phyloP scores from a whole-genome alignment of 2,113 vertebrate genomes.

The Ailuropoda melanoleuca region DNA sequence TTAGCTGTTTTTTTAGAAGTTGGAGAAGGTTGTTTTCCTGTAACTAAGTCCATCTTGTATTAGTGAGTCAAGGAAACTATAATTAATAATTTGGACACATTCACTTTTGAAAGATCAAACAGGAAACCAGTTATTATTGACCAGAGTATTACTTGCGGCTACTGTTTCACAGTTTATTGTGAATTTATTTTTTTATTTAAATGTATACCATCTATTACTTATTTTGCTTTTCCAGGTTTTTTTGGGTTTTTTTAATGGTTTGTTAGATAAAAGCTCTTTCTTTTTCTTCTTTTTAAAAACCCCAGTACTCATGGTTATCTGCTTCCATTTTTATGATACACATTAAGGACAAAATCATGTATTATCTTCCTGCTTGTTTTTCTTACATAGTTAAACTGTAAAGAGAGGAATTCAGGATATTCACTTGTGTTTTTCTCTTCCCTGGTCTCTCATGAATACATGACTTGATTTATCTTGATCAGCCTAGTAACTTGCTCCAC shows the following conservation, averaged over 20 bases:
- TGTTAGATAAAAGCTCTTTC: not conserved
- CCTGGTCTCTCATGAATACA: conserved; percentile 61
- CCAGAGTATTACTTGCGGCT: not conserved
- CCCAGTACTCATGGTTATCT: not conserved
- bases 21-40: not conserved
- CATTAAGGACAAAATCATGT: not conserved
- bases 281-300: not conserved
- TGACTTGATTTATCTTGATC: conserved; percentile 82
- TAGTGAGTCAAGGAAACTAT: not conserved
- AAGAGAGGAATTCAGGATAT: conserved; percentile 17
- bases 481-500: conserved; percentile 78
- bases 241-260: conserved; percentile 5
- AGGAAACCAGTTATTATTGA: conserved; percentile 3
- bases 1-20: not conserved
- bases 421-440: conserved; percentile 47
- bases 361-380: not conserved
- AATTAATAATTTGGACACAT: conserved; percentile 15
- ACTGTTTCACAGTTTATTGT: conserved; percentile 2
- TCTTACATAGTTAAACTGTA: not conserved
- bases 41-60: not conserved
- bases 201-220: not conserved
- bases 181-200: conserved; percentile 32
- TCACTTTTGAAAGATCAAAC: conserved; percentile 22
- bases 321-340: not conserved
- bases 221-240: not conserved